Base-by-base conservation (phyloP, 2,888 invertebrate genomes). In the Acrobasis suavella region DNA sequence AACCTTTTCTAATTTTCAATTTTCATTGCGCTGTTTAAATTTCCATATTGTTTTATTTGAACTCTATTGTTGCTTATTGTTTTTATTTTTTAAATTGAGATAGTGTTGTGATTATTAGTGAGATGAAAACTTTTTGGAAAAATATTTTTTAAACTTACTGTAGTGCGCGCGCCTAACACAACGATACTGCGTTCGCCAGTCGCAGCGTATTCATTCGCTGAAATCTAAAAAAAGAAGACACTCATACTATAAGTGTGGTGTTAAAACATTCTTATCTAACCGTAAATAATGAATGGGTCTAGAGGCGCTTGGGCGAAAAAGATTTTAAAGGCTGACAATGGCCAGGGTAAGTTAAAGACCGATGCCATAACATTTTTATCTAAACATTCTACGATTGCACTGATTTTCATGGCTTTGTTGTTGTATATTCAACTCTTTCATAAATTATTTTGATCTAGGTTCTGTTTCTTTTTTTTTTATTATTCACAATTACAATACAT, bases 181-280 rank as follows among this genome's bases (percentile, higher is more conserved):
- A 81, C 81, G 78, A 80, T 80, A 90, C 90, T 89, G 85, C 76
- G 76, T 79, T 79, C 77, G 78, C 77, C 77, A 76, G 74, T 75
- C 77, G 75, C 75, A 77, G 75, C 76, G 78, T 80, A 78, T 82
- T 78, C 83, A 80, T 81, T 80, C 75, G 89, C 86, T 89, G 83
- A 86, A 87, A 79, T 87, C 91, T 91, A 91, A 86, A 90, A 90
- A 87, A 88, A 91, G 91, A 82, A 70, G 71, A 82, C 83, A 89
- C 82, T 89, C 89, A 89, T 81, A 78, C 73, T 78, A 67, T 72
- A 81, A 81, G 83, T 77, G 81, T 69, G 71, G 55, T 14, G 69
- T 74, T 74, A 75, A 73, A 75, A 78, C 73, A 69, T 65, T 67
- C 70, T 75, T 73, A 77, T 74, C 72, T 74, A 66, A 67, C 58